phyloP scores from a whole-genome alignment of 2,888 invertebrate species.

The Branchipolynoe longqiensis region DNA sequence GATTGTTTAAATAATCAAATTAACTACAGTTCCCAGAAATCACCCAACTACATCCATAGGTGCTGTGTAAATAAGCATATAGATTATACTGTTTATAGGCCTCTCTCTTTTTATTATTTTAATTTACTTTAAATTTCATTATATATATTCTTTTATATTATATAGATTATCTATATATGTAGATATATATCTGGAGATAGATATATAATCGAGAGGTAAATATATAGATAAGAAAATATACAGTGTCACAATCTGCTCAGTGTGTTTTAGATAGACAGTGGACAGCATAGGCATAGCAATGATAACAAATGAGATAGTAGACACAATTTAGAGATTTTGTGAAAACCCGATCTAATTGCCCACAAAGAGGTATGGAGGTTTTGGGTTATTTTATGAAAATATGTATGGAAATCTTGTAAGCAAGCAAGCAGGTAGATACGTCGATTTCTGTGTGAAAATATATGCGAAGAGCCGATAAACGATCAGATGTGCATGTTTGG shows the following conservation, averaged over 20 bases:
- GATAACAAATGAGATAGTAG: not conserved
- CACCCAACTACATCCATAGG: not conserved
- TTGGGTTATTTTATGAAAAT: not conserved
- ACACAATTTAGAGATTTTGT: too few relatives aligned
- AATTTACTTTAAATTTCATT: not conserved
- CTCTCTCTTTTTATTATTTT: not conserved
- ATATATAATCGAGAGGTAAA: too few relatives aligned
- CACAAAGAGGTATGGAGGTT: too few relatives aligned
- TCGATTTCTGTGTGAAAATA: not conserved
- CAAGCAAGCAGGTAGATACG: not conserved
- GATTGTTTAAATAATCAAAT: not conserved
- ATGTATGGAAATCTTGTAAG: not conserved
- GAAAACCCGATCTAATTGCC: too few relatives aligned
- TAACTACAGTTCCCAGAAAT: not conserved
- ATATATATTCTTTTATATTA: not conserved
- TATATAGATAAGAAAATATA: too few relatives aligned
- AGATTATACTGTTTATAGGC: not conserved
- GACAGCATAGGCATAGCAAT: not conserved
- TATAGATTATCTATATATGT: not conserved
- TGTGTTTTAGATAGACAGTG: not conserved
- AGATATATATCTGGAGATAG: too few relatives aligned
- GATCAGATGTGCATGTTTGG: not conserved
- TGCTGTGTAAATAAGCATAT: not conserved
- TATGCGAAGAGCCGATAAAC: not conserved
- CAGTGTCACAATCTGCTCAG: not conserved